Percentiles rank a stretch among this genome's conserved stretches.
Evolutionary conservation across 2,888 invertebrate species (phyloP).

Genomic region (Sclerodermus sp.): DNA sequence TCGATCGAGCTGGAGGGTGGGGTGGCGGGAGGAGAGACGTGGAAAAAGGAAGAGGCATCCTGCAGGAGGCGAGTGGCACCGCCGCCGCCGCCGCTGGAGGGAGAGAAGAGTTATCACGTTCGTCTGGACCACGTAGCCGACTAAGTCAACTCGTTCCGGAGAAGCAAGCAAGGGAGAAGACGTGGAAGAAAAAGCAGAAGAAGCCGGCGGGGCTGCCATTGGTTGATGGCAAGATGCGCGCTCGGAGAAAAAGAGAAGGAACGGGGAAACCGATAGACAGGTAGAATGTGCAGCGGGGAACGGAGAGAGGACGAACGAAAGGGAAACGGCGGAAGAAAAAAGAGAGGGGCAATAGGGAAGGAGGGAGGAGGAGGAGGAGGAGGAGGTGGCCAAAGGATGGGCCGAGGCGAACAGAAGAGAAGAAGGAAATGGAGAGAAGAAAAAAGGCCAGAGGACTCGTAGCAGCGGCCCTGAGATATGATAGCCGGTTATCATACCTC

Average conservation of each 20-base stretch:
- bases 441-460: constrained; percentile 27
- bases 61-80: no score
- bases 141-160: constrained; percentile 2
- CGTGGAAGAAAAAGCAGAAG: background rate
- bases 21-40: background rate
- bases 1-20: background rate
- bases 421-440: constrained; percentile 17
- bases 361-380: constrained; percentile 2
- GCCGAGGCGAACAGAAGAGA: no score
- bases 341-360: constrained; percentile 9
- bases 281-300: constrained; percentile 4
- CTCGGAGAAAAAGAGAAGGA: constrained; percentile 11
- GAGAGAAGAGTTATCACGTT: constrained; percentile 34
- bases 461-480: constrained; percentile 47
- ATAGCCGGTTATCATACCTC: constrained; percentile 49
- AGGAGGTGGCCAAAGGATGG: no score
- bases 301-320: constrained; percentile 3
- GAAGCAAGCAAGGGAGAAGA: constrained; percentile 16
- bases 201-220: background rate
- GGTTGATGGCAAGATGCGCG: constrained; percentile 8
- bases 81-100: background rate
- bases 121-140: constrained; percentile 26
- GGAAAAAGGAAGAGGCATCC: constrained; percentile 7
- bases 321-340: background rate
- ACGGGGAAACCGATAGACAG: constrained; percentile 1